phyloP scores from a whole-genome alignment of 2,113 vertebrate genomes.

The Theropithecus gelada region DNA sequence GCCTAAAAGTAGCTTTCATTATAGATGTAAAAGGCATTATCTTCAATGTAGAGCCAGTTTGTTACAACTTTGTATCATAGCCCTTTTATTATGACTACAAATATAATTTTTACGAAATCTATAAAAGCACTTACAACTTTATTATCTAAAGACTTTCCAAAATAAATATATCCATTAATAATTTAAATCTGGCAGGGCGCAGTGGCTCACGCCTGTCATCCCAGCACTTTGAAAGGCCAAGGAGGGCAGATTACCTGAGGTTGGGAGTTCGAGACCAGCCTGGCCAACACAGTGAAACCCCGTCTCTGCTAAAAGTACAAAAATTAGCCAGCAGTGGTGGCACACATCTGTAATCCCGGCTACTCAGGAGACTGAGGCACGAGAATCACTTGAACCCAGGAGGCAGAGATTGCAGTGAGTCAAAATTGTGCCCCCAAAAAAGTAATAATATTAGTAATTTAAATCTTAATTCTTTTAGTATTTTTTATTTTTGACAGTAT shows the following conservation, averaged over 20 bases:
- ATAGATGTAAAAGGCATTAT: neutral
- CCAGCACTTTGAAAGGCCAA: neutral
- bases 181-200: no score
- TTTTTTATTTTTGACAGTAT: neutral
- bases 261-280: neutral
- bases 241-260: neutral
- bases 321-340: no score
- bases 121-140: neutral
- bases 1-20: neutral
- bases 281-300: no score
- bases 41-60: neutral
- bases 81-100: slow-evolving; percentile 17
- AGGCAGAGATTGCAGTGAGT: no score
- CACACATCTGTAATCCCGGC: no score
- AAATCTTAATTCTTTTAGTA: neutral
- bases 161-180: neutral
- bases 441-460: neutral
- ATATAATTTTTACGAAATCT: neutral
- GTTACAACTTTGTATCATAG: neutral
- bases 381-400: no score
- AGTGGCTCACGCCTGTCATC: neutral
- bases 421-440: no score
- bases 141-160: slow-evolving; percentile 17
- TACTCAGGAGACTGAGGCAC: no score
- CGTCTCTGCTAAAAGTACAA: no score